A percentile compares a stretch with the other conserved stretches of the same genome.
Evolutionary conservation across 2,888 invertebrate genomes (phyloP).

Genomic region (Melanargia galathea): DNA sequence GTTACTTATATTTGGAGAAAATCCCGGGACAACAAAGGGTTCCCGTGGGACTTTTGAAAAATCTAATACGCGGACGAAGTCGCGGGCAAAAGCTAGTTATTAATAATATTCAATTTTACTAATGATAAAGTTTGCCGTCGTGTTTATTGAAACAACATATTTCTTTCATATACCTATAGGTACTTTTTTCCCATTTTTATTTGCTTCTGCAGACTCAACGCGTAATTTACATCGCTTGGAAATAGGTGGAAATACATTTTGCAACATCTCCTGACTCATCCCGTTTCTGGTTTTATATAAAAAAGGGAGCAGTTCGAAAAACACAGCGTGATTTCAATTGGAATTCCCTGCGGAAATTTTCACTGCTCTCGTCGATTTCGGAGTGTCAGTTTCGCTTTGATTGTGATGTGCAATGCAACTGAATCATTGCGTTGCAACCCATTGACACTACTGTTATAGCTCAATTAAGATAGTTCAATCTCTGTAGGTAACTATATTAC

Average conservation of each 20-base stretch:
- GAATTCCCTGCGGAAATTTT: constrained; percentile 37
- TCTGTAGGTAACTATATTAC: neutral
- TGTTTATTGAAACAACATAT: too few species aligned
- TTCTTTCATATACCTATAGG: too few species aligned
- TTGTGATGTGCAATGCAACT: constrained; percentile 38
- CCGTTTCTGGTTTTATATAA: constrained; percentile 30
- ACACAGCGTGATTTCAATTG: constrained; percentile 37
- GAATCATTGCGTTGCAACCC: constrained; percentile 30
- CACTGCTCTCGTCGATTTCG: constrained; percentile 36
- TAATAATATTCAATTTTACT: too few species aligned
- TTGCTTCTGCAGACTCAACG: too few species aligned
- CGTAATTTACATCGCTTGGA: constrained; percentile 5
- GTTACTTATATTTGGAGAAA: too few species aligned
- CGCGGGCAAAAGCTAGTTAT: too few species aligned
- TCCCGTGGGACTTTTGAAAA: too few species aligned
- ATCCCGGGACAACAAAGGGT: too few species aligned
- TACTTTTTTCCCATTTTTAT: too few species aligned
- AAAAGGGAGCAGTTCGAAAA: constrained; percentile 32
- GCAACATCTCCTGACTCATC: constrained; percentile 5
- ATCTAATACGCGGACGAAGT: too few species aligned
- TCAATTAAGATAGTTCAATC: neutral
- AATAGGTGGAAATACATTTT: neutral
- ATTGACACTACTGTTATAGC: constrained; percentile 15
- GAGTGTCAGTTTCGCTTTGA: constrained; percentile 38
- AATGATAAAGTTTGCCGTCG: too few species aligned